Percentiles rank a stretch among this genome's conserved stretches.
phyloP scores from a whole-genome alignment of 2,797 vertebrate species.

The Danio kyathit region DNA sequence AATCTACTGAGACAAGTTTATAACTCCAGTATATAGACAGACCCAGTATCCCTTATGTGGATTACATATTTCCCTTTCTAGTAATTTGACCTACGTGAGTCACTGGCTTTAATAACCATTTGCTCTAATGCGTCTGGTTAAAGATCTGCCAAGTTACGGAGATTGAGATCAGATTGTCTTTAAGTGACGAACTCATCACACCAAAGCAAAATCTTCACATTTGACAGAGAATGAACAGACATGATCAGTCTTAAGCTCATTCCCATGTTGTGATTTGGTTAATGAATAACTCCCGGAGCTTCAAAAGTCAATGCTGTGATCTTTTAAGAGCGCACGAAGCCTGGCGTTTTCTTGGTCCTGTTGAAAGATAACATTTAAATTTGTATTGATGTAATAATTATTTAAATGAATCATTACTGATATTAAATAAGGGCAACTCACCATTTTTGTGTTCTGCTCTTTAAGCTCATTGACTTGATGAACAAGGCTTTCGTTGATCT shows the following conservation, averaged over 20 bases:
- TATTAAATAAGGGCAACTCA: constrained; percentile 52
- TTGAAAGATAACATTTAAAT: constrained; percentile 15
- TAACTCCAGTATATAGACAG: neutral
- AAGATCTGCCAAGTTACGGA: neutral
- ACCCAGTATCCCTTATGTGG: neutral
- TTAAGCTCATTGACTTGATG: constrained; percentile 87
- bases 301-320: constrained; percentile 76
- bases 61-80: neutral
- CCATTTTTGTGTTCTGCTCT: constrained; percentile 75
- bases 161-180: neutral
- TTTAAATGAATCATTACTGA: neutral
- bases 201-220: neutral
- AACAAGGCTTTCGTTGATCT: constrained; percentile 84
- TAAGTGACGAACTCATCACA: neutral
- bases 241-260: neutral
- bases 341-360: constrained; percentile 90
- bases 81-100: constrained; percentile 14
- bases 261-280: neutral
- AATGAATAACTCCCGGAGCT: neutral
- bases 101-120: constrained; percentile 1
- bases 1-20: neutral
- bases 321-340: constrained; percentile 82
- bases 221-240: neutral
- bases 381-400: neutral
- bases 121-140: neutral